Evolutionary conservation across 2,797 vertebrate species (phyloP).

Genomic region (Gymnodraco acuticeps): DNA sequence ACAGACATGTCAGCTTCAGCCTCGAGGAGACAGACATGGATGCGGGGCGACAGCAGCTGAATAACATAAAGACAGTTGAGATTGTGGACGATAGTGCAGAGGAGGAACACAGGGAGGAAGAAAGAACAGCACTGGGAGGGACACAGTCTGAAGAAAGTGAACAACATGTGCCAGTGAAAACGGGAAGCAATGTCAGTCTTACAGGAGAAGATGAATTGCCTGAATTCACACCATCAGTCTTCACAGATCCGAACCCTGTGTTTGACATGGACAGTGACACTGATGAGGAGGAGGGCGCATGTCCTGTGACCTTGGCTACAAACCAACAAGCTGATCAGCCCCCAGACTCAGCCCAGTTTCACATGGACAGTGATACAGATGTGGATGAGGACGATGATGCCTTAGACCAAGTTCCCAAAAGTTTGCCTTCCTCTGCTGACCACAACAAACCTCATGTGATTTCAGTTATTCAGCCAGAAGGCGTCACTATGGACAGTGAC

Average conservation of each 20-base stretch:
- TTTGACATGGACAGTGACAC: slow-evolving; percentile 80
- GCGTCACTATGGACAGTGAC: slow-evolving; percentile 81
- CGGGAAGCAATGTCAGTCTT: slow-evolving; percentile 23
- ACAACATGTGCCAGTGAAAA: slow-evolving; percentile 18
- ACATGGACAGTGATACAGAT: slow-evolving; percentile 81
- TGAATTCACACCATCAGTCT: slow-evolving; percentile 23
- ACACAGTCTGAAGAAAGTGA: slow-evolving; percentile 29
- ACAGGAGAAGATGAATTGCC: slow-evolving; percentile 19
- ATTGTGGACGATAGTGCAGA: slow-evolving; percentile 57
- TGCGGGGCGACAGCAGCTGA: slow-evolving; percentile 55
- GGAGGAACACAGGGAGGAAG: slow-evolving; percentile 34
- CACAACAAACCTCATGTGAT: slow-evolving; percentile 20
- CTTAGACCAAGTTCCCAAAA: slow-evolving; percentile 7
- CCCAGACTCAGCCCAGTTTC: slow-evolving; percentile 47
- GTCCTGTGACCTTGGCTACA: slow-evolving; percentile 23
- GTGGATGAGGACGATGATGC: slow-evolving; percentile 66
- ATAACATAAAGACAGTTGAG: slow-evolving; percentile 35
- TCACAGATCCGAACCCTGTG: slow-evolving; percentile 34
- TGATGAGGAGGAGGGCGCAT: slow-evolving; percentile 39
- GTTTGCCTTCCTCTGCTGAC: slow-evolving; percentile 19
- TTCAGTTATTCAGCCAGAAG: slow-evolving; percentile 45
- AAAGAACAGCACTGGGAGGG: slow-evolving; percentile 34
- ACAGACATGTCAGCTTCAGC: slow-evolving; percentile 57
- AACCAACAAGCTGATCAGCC: slow-evolving; percentile 30
- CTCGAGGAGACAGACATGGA: slow-evolving; percentile 55